Conservation (phyloP, 1,140 invertebrate species). For the Lucilia sericata region DNA sequence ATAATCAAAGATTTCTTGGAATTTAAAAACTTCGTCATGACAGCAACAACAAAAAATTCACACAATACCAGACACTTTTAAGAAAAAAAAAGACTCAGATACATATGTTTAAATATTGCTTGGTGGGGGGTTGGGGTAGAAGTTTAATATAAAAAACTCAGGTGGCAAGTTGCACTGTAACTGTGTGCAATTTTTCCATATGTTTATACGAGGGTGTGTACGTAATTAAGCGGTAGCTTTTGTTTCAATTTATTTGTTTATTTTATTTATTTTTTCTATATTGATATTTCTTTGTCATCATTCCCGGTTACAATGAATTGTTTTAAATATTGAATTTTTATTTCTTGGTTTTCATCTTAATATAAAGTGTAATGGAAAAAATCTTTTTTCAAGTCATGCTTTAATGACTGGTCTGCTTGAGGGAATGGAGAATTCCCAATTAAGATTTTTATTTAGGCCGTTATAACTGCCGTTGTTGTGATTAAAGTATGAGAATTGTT, state of each 20-base stretch:
- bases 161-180: not conserved
- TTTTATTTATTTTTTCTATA: not conserved
- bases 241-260: not conserved
- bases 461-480: not conserved
- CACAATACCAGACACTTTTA: not conserved
- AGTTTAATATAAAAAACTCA: not conserved
- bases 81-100: not conserved
- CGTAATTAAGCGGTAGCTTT: not conserved
- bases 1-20: conserved; percentile 32
- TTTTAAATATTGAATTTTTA: not conserved
- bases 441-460: not conserved
- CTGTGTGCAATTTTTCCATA: too few relatives aligned
- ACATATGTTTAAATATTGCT: too few relatives aligned
- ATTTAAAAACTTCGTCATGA: conserved; percentile 37
- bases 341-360: conserved; percentile 4
- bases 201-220: not conserved
- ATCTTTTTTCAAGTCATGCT: conserved; percentile 1
- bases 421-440: not conserved
- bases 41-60: conserved; percentile 2
- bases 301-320: not conserved
- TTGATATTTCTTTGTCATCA: not conserved
- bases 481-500: not conserved
- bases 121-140: too few relatives aligned
- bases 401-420: not conserved
- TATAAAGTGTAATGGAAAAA: not conserved